Base-by-base conservation (phyloP, 2,888 invertebrate genomes). In the Eumacrocentrus americanus region DNA sequence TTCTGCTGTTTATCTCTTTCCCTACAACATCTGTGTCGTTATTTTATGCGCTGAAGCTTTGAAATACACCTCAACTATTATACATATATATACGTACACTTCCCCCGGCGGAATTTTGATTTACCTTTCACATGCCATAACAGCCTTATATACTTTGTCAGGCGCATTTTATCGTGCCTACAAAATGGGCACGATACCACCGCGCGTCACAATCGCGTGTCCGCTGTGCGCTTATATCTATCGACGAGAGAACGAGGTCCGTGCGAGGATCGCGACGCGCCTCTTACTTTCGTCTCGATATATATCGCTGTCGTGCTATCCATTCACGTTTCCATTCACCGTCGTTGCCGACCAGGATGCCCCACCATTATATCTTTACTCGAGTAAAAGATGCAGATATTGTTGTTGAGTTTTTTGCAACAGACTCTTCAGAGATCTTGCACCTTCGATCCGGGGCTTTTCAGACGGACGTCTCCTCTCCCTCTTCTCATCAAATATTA, bases 261-360 rank as follows among this genome's bases (percentile, higher is more conserved):
- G 16, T 34, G 38, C 4, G 64, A 56, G 56, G 62, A 61, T 60
- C 61, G 47, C 44, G 50, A 46, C 37, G 63, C 61, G 69, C 73
- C 74, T 73, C 72, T 74, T 74, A 74, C 74, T 74, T 74, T 72
- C 72, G 68, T 71, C 56, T 61, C 67, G 65, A 72, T 74, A 58
- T 40, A 44, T 61, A 60, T 61, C 53, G 48, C 68, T 65, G 58
- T 67, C 60, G 66, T 67, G 66, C 65, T 23, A 68, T 66, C 72
- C 76, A 75, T 77, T 76, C 75, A 75, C 75, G 75, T 75, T 74
- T 73, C 76, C 76, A 76, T 76, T 76, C 76, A 76, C 76, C 60
- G 40, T 25, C 38, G 50, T 55, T 4, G 5, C 29, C 29, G 5
- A 29, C 29, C 58, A 61, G 38, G 60, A 62, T 50, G 29, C 9